Base-by-base conservation (phyloP, 2,113 vertebrate genomes). In the Strix aluco region DNA sequence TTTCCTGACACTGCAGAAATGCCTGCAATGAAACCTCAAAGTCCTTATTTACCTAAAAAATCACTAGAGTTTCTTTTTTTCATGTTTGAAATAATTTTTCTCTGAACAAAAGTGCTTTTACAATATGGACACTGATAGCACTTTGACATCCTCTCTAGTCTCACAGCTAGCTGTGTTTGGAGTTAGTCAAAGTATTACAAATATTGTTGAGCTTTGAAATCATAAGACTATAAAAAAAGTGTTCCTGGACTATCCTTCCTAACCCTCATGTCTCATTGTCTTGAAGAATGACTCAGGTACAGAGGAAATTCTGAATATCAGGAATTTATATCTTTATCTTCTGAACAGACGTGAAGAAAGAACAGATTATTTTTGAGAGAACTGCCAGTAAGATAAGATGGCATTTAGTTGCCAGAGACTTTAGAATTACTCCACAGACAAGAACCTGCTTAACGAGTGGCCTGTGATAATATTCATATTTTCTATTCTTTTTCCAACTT, bases 391-490 rank as follows among this genome's bases (percentile, higher is more conserved):
- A 54, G 30, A 3, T 20, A 74, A 58, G 5, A 27, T 19, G 7
- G 1, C 3, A 25, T 32, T 63, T 67, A 30, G 4, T 67, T 82
- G 1, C 11, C 26, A 82, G 38, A 79, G 27, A 26, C 6, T 55
- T 51, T 17, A 57, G 20, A 79, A 70, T 20, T 62, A 15, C 11
- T 36, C 38, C 9, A 2, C 18, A 55, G 4, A 4, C 7, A 23
- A 69, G 14, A 80, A 17, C 8, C 10, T 8, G 1, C 18, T 59
- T 27, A 54, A 54, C 3, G 36, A 36, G 8, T 17, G 2, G 8
- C 8, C 46, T 40, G 4, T 1, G 3, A 26, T 54, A 44, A 21
- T 54, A 54, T 3, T 67, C 0, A 6, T 32, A 15, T 54, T 71
- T 91, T 86, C 21, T 67, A 15, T 42, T 59, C 0, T 67, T 93